phyloP scores from a whole-genome alignment of 2,113 vertebrate species.

The Cheilinus undulatus region DNA sequence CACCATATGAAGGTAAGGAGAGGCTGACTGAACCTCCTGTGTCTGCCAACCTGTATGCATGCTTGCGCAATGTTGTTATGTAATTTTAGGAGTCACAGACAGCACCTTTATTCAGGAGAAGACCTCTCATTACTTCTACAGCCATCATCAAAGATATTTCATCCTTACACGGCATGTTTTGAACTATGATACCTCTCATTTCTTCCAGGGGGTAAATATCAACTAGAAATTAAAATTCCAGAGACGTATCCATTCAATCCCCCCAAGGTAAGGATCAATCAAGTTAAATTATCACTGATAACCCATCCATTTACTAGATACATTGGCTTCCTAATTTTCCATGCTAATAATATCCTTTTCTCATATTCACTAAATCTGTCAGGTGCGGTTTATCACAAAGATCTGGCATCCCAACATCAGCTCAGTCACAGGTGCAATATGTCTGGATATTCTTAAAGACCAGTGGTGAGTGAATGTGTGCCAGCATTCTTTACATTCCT shows the following conservation, averaged over 20 bases:
- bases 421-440: slow-evolving; percentile 99
- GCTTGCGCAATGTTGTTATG: not conserved
- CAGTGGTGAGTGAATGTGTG: slow-evolving; percentile 91
- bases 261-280: slow-evolving; percentile 80
- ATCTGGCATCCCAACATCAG: slow-evolving; percentile 99
- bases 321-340: not conserved
- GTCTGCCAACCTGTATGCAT: slow-evolving; percentile 10
- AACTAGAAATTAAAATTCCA: slow-evolving; percentile 89
- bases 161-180: not conserved
- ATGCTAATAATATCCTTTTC: not conserved
- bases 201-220: slow-evolving; percentile 84
- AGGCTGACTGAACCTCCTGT: slow-evolving; percentile 8
- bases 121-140: no score
- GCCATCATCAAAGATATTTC: not conserved
- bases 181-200: not conserved
- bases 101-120: not conserved
- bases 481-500: slow-evolving; percentile 27
- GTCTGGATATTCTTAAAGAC: slow-evolving; percentile 99
- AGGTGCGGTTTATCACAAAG: slow-evolving; percentile 99
- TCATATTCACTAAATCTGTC: slow-evolving; percentile 61
- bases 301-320: not conserved
- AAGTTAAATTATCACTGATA: not conserved
- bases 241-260: slow-evolving; percentile 89
- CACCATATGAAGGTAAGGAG: slow-evolving; percentile 98
- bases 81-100: slow-evolving; percentile 3